These are phyloP conservation scores for Gobius niger DNA, from an alignment of 2,113 vertebrate species.

Conservation along the genomic window DNA sequence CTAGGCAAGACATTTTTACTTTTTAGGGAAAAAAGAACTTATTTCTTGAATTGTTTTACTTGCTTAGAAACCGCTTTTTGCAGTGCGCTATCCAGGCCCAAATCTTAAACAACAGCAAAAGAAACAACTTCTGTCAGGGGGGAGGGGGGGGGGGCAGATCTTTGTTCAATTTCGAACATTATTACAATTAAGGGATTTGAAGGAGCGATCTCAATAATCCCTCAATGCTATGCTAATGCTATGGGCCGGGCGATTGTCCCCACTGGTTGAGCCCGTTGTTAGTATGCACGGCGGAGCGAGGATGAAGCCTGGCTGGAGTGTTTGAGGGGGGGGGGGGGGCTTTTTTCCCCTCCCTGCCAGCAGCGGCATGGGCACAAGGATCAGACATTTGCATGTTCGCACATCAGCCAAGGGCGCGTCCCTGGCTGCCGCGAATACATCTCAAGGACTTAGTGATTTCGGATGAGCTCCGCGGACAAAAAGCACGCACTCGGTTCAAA, in stretches of 20 bases:
- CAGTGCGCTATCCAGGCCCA: constrained; percentile 4
- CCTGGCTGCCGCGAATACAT: constrained; percentile 49
- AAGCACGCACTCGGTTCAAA: constrained; percentile 19
- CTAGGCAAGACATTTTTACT: too few species aligned
- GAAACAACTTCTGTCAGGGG: constrained; percentile 52
- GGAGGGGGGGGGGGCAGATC: constrained; percentile 38
- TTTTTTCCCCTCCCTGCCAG: constrained; percentile 50
- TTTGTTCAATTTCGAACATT: constrained; percentile 59
- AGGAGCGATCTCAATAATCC: constrained; percentile 74
- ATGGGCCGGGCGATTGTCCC: constrained; percentile 41
- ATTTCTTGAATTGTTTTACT: too few species aligned
- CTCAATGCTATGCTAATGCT: constrained; percentile 64
- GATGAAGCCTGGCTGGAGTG: constrained; percentile 46
- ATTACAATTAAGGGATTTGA: constrained; percentile 77
- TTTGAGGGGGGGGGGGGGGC: constrained; percentile 27
- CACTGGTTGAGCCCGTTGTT: constrained; percentile 66
- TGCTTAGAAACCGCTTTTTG: too few species aligned
- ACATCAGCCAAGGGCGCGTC: constrained; percentile 55
- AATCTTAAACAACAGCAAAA: constrained; percentile 33
- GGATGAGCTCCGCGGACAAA: constrained; percentile 45
- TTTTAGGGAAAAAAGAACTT: too few species aligned
- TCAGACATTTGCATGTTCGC: constrained; percentile 61
- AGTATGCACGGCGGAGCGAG: constrained; percentile 59
- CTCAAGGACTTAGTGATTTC: constrained; percentile 53
- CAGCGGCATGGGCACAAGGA: constrained; percentile 54